Evolutionary conservation across 2,797 vertebrate genomes (phyloP).

Genomic region (Sebastes itinus): DNA sequence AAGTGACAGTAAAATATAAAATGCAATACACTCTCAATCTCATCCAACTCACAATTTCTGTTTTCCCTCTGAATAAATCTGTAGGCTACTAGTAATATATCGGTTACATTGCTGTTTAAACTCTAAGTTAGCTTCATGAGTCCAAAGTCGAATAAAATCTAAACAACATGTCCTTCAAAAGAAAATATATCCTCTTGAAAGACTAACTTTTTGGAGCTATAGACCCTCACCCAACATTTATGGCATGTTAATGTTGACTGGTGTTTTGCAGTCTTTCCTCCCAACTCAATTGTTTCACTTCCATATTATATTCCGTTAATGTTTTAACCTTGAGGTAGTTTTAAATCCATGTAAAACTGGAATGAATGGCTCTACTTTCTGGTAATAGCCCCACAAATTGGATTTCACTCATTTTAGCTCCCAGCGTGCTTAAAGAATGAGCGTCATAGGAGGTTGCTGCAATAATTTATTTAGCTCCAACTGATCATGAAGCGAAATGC

Average conservation of each 20-base stretch:
- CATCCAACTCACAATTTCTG: neutral
- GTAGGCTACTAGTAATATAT: neutral
- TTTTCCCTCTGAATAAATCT: neutral
- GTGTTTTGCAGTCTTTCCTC: neutral
- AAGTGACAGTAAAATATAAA: neutral
- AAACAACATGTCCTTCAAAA: neutral
- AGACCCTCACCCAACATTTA: neutral
- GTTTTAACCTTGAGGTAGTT: neutral
- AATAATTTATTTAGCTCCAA: neutral
- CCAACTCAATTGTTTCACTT: neutral
- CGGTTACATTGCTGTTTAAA: neutral
- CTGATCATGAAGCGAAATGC: neutral
- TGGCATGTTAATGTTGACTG: neutral
- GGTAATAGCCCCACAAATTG: conserved; percentile 7
- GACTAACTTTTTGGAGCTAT: neutral
- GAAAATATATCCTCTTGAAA: neutral
- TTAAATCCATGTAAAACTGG: neutral
- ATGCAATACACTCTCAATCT: neutral
- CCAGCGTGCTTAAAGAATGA: neutral
- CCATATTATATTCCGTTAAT: neutral
- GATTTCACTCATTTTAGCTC: conserved; percentile 7
- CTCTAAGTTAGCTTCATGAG: neutral
- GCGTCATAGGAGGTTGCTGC: conserved; percentile 10
- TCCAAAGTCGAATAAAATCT: neutral
- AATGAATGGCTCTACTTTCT: conserved; percentile 18